These are phyloP conservation scores for Elephantulus edwardii DNA, from an alignment of 2,113 vertebrate species.

Conservation along the genomic window DNA sequence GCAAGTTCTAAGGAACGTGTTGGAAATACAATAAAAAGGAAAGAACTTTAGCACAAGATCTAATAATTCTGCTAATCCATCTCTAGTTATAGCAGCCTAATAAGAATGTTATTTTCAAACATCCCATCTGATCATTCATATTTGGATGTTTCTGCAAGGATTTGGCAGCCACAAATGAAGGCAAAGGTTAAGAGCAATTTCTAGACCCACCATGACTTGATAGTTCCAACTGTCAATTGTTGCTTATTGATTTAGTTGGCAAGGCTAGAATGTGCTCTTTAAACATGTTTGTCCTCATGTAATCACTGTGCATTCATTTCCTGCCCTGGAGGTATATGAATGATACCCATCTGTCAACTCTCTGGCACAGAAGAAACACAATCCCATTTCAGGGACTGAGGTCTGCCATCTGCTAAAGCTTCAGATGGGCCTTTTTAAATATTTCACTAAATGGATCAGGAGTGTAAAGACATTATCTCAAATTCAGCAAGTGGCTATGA, in stretches of 20 bases:
- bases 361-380: constrained; percentile 31
- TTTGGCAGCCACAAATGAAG: neutral
- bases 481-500: constrained; percentile 42
- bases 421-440: constrained; percentile 30
- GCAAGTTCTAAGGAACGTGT: neutral
- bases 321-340: constrained; percentile 49
- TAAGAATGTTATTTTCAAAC: neutral
- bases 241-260: constrained; percentile 51
- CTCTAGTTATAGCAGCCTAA: neutral
- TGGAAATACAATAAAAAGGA: neutral
- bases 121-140: neutral
- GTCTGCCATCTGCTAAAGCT: constrained; percentile 57
- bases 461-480: constrained; percentile 53
- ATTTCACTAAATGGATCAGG: constrained; percentile 47
- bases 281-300: constrained; percentile 37
- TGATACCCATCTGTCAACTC: constrained; percentile 55
- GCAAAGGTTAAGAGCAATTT: constrained; percentile 45
- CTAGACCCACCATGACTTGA: neutral
- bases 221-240: constrained; percentile 11
- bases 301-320: neutral
- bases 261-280: constrained; percentile 27
- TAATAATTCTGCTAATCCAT: neutral
- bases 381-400: constrained; percentile 46
- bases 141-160: constrained; percentile 1
- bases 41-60: neutral